Evolutionary conservation across 1,140 invertebrate species (phyloP).

Genomic region (Papilio polytes): DNA sequence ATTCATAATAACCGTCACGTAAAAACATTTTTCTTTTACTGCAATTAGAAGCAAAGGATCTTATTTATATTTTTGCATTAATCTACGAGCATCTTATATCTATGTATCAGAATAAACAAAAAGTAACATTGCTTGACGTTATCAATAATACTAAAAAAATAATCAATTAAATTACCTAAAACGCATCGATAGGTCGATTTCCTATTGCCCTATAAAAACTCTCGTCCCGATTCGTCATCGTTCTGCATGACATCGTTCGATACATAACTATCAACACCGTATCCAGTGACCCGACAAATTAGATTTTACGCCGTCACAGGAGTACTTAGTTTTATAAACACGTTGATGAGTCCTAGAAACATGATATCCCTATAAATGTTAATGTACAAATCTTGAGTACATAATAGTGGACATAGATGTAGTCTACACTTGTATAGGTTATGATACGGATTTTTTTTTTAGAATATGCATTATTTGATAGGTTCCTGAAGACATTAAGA

Average conservation of each 20-base stretch:
- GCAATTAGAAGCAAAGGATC: background rate
- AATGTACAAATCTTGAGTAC: background rate
- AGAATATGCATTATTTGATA: too few relatives aligned
- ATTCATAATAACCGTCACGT: too few relatives aligned
- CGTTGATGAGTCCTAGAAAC: constrained; percentile 44
- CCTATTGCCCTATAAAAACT: constrained; percentile 58
- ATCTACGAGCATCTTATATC: background rate
- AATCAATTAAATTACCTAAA: constrained; percentile 51
- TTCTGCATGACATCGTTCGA: constrained; percentile 56
- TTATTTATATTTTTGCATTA: background rate
- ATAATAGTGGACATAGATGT: too few relatives aligned
- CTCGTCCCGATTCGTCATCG: constrained; percentile 49
- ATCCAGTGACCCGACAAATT: constrained; percentile 71
- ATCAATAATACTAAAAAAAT: constrained; percentile 41
- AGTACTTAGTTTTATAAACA: constrained; percentile 38
- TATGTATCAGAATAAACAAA: background rate
- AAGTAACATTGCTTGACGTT: background rate
- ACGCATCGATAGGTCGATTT: constrained; percentile 52
- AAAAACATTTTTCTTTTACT: background rate
- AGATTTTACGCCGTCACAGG: constrained; percentile 55
- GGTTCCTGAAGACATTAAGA: too few relatives aligned
- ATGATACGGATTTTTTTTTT: too few relatives aligned
- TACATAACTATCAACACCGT: constrained; percentile 58
- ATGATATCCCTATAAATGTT: constrained; percentile 32
- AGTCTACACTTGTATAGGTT: too few relatives aligned